Evolutionary conservation across 2,113 vertebrate species (phyloP), one percentile per base, ranked within the genome.

Genomic region (Hoplias malabaricus): DNA sequence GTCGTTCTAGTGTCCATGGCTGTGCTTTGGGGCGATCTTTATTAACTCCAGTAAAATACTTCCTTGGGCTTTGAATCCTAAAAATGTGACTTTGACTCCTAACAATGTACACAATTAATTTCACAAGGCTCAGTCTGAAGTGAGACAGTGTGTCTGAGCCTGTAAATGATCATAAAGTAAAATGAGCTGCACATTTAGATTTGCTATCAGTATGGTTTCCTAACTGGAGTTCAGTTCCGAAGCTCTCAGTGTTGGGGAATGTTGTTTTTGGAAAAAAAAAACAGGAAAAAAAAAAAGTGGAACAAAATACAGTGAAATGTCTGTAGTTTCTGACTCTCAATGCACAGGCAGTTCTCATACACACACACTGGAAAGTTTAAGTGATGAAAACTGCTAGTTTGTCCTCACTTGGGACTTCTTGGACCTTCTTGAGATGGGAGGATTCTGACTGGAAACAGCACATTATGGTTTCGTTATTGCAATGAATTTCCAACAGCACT

Each of bases 391-490:
- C 21, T 14, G 66, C 67, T 14, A 46, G 12, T 9, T 23, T 16
- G n/a, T 40, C 27, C 14, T 46, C 33, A 43, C 53, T 8, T 0
- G 27, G 23, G 7, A 34, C n/a, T 38, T 3, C 69, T 53, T 33
- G 12, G 19, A 48, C 13, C 7, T 62, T 62, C 43, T 53, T 36
- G 16, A 62, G 67, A 66, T 66, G 69, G 59, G 66, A 66, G 53
- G 31, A 40, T 69, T 69, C 29, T 46, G 53, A 31, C 33, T 53
- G 69, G 59, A 79, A 57, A 73, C 48, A 67, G n/a, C 13, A 65
- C 67, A 42, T 67, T 66, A 66, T 79, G 61, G 65, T 19, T 75
- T 75, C 33, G 40, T 16, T 21, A 54, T 79, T 53, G 69, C 40
- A 21, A 43, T 43, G 50, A 48, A 25, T 73, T 79, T 79, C 69